Percentiles rank a stretch among this genome's conserved stretches.
Evolutionary conservation across 2,113 vertebrate species (phyloP).

Genomic region (Rostratula benghalensis): DNA sequence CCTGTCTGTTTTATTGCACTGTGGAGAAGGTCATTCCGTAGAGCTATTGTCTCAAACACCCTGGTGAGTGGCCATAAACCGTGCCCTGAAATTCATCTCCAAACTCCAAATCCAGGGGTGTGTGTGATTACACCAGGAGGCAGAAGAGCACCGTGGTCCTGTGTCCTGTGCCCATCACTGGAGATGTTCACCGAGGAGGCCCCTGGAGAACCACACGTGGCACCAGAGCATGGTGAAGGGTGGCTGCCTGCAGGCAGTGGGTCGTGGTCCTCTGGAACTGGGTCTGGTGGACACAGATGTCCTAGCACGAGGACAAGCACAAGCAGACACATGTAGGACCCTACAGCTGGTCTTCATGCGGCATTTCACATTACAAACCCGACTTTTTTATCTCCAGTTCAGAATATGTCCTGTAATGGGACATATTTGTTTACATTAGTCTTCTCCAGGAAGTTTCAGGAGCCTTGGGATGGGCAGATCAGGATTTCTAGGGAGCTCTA

Average conservation of each 20-base stretch:
- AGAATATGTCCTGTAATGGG: background rate
- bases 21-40: background rate
- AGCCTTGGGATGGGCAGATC: background rate
- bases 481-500: background rate
- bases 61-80: background rate
- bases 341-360: background rate
- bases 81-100: background rate
- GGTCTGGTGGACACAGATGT: background rate
- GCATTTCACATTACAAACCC: accelerated
- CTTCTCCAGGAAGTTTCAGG: background rate
- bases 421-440: background rate
- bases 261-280: background rate
- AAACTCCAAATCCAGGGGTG: background rate
- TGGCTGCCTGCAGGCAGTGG: background rate
- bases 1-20: background rate
- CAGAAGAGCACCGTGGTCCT: background rate
- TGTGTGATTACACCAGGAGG: background rate
- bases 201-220: background rate
- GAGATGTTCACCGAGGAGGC: background rate
- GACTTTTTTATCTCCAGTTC: background rate
- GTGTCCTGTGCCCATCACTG: background rate
- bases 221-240: background rate
- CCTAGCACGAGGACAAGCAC: background rate
- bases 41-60: background rate
- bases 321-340: background rate